These are phyloP conservation scores for Erythrolamprus reginae DNA, from an alignment of 2,113 vertebrate species.

Conservation along the genomic window DNA sequence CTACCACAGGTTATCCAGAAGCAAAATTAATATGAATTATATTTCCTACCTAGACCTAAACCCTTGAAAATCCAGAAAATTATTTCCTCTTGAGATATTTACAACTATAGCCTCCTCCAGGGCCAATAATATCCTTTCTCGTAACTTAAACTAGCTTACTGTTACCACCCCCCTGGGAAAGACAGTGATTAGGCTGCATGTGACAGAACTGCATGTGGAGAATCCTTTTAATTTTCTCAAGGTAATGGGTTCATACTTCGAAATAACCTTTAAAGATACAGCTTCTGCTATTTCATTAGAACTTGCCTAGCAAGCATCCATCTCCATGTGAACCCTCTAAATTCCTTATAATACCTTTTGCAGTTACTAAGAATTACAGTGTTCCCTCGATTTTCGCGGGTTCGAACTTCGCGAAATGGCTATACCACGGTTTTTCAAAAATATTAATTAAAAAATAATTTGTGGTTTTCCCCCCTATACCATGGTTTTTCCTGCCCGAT, in stretches of 20 bases:
- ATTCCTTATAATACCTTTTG: neutral
- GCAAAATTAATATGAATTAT: neutral
- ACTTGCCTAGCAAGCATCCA: neutral
- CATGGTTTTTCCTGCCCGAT: no score
- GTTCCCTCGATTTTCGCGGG: no score
- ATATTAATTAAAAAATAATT: no score
- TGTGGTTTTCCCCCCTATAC: no score
- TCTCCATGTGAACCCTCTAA: neutral
- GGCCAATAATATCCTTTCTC: neutral
- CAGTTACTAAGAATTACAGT: neutral
- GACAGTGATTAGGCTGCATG: neutral
- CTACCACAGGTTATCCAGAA: neutral
- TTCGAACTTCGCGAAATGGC: no score
- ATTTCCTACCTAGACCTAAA: neutral
- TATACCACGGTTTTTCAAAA: no score
- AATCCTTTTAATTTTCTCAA: neutral
- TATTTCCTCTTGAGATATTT: neutral
- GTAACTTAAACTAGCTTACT: neutral
- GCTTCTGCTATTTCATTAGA: neutral
- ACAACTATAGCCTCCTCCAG: neutral
- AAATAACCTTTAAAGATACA: neutral
- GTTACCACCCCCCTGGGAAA: neutral
- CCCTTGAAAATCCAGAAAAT: neutral
- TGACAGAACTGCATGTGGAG: neutral
- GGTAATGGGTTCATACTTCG: neutral